A percentile compares a stretch with the other conserved stretches of the same genome.
Conservation (phyloP, 2,113 vertebrate genomes). For the Zosterops hypoxanthus region DNA sequence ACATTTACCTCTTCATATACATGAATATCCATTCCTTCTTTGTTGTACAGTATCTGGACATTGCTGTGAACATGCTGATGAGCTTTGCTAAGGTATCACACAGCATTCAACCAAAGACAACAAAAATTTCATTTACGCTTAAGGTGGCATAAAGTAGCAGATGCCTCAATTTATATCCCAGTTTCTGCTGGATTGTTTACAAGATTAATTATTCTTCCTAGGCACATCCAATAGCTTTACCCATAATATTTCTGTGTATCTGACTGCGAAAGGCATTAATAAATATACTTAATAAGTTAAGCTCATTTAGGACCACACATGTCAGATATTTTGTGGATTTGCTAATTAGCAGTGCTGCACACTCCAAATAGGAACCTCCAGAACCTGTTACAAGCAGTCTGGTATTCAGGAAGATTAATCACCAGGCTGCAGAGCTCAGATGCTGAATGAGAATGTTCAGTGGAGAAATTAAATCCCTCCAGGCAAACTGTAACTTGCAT, state of each 20-base stretch:
- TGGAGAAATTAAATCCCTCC: constrained; percentile 32
- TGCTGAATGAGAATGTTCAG: background rate
- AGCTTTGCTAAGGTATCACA: background rate
- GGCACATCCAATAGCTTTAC: constrained; percentile 3
- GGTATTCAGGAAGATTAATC: constrained; percentile 50
- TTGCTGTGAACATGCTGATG: background rate
- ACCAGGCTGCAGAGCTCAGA: background rate
- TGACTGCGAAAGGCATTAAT: constrained; percentile 48
- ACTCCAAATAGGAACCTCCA: constrained; percentile 35
- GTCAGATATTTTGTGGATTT: constrained; percentile 9
- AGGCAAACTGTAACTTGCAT: background rate
- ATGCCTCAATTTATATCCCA: constrained; percentile 36
- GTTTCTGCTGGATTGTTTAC: constrained; percentile 43
- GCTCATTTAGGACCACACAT: constrained; percentile 45
- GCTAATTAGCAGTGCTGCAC: constrained; percentile 38
- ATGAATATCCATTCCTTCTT: background rate
- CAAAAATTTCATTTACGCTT: background rate
- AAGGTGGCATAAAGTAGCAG: background rate
- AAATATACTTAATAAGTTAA: constrained; percentile 58
- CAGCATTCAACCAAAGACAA: background rate
- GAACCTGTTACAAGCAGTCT: constrained; percentile 47
- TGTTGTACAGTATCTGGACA: background rate
- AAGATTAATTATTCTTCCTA: constrained; percentile 37
- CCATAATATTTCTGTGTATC: constrained; percentile 1
- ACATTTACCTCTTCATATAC: background rate